These are phyloP conservation scores for Rhagologus leucostigma DNA, from an alignment of 2,113 vertebrate species.

Conservation along the genomic window DNA sequence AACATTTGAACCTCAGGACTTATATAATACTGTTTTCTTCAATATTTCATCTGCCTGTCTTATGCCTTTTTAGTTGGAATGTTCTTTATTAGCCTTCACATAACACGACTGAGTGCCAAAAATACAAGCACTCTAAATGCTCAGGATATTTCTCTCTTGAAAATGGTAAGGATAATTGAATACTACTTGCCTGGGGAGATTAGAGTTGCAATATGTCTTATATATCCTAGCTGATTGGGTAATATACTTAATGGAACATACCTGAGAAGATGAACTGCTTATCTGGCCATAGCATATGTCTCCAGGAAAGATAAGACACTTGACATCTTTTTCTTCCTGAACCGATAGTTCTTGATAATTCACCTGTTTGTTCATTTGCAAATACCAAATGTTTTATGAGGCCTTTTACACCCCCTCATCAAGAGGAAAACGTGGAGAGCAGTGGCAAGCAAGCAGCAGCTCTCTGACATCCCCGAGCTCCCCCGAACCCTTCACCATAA, in stretches of 20 bases:
- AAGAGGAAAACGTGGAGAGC: background rate
- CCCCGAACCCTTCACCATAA: background rate
- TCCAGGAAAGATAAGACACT: conserved; percentile 16
- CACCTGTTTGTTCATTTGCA: background rate
- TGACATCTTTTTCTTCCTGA: background rate
- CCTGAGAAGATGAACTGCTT: conserved; percentile 39
- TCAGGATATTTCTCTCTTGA: background rate
- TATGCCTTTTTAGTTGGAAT: background rate
- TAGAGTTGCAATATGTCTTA: conserved; percentile 12
- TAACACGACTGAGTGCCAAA: background rate
- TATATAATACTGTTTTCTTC: background rate
- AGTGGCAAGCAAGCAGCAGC: background rate
- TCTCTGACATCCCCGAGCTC: background rate
- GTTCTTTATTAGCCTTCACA: conserved; percentile 12
- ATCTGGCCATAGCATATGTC: background rate
- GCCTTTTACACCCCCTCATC: background rate
- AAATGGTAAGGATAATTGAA: conserved; percentile 47
- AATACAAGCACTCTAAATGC: background rate
- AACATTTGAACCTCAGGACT: background rate
- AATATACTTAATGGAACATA: conserved; percentile 47
- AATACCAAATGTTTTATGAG: background rate
- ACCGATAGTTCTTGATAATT: background rate
- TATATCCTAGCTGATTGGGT: conserved; percentile 2
- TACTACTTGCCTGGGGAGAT: conserved; percentile 12
- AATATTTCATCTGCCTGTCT: conserved; percentile 39